Base-by-base conservation (phyloP, 2,888 invertebrate genomes). In the Drosophila siamana region DNA sequence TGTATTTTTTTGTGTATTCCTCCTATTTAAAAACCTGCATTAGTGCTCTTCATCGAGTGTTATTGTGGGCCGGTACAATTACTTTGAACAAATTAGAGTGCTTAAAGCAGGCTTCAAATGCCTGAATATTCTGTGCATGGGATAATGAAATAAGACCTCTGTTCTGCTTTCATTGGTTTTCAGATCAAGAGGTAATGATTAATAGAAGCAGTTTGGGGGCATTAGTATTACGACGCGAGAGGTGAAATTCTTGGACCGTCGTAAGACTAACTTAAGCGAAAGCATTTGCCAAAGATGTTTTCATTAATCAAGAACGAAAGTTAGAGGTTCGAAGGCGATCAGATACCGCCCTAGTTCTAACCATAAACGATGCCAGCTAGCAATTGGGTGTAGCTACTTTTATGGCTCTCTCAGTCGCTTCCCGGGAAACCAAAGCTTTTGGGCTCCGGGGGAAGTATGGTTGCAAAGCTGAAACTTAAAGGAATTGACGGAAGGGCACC, bases 401-500 rank as follows among this genome's bases (percentile, higher is more conserved):
- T 92, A 93, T 93, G 94, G 93, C 94, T 92, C 93, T 92, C 92
- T 93, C 92, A 93, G 94, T 93, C 92, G 92, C 92, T 71, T 75
- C 92, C 92, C 93, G 93, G 93, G 93, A 94, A 94, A 94, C 93
- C 93, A 93, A 94, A 94, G 93, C 92, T 92, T 94, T 93, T 93
- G 93, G 94, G 93, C 93, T 94, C 93, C 93, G 93, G 93, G 93
- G 93, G 93, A 92, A 93, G 93, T 94, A 94, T 94, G 94, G 93
- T 94, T 93, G 94, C 94, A 94, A 76, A 63, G 71, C 66, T 67
- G 72, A 77, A 79, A 78, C 65, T 72, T 68, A 73, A 73, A 93
- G 93, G 92, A 93, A 93, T 93, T 93, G 94, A 94, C 94, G 94
- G 94, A 94, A 94, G 94, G 94, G 94, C 94, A 94, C 94, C 94